Evolutionary conservation across 1,140 invertebrate genomes (phyloP).

Genomic region (Mycetomoellerius zeteki): DNA sequence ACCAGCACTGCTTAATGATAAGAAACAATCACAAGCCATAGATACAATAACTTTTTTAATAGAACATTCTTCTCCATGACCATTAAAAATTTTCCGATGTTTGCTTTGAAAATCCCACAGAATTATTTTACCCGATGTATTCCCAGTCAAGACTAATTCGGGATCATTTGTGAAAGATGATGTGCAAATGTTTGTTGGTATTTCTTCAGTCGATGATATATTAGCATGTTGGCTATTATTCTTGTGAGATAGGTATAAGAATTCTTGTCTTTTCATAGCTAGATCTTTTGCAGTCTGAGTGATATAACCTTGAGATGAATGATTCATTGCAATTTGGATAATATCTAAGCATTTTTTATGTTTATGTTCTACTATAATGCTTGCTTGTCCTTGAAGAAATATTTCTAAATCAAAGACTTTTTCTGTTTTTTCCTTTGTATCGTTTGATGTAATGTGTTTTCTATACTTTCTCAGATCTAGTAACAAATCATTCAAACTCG

Average conservation of each 20-base stretch:
- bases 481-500: conserved; percentile 88
- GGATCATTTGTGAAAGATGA: conserved; percentile 81
- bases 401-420: conserved; percentile 78
- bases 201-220: conserved; percentile 78
- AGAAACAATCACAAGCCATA: conserved; percentile 77
- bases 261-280: conserved; percentile 70
- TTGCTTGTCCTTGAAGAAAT: conserved; percentile 83
- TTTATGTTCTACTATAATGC: conserved; percentile 84
- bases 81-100: conserved; percentile 77
- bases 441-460: conserved; percentile 84
- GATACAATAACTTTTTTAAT: conserved; percentile 83
- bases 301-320: conserved; percentile 80
- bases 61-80: conserved; percentile 69
- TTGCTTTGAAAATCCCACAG: conserved; percentile 80
- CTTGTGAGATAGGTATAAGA: conserved; percentile 80
- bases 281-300: conserved; percentile 82
- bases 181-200: conserved; percentile 73
- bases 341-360: conserved; percentile 84
- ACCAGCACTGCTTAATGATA: conserved; percentile 81
- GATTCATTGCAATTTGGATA: conserved; percentile 86
- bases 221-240: conserved; percentile 71
- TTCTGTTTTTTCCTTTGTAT: conserved; percentile 66
- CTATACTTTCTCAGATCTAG: conserved; percentile 88
- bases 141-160: conserved; percentile 81
- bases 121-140: conserved; percentile 76